Base-by-base conservation (phyloP, 2,888 invertebrate genomes). In the Xylota segnis region DNA sequence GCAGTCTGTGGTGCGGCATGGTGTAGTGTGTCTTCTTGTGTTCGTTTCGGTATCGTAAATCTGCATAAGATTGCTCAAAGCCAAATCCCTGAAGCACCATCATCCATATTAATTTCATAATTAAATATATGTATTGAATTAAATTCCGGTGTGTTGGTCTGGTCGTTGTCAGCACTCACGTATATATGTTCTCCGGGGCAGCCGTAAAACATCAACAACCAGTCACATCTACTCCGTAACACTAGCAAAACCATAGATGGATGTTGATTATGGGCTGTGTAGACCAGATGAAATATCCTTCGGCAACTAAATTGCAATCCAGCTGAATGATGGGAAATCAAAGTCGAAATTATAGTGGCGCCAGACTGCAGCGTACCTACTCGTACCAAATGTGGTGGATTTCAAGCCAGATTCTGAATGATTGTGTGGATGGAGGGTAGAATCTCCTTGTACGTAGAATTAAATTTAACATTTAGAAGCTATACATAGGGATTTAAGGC, bases 41-140 rank as follows among this genome's bases (percentile, higher is more conserved):
- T 61, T 37, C 37, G 9, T 18, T 54, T 68, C 75, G 76, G 54
- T 71, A 81, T 77, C 66, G 66, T 76, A 77, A 77, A 72, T 86
- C 81, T 86, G 66, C 81, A 65, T 72, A 76, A 66, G 66, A 71
- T 76, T 76, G 70, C 82, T 71, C 76, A 82, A 63, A 82, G 71
- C 66, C 58, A 76, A 82, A 71, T 77, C 71, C 65, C 82, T 72
- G 43, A 66, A 77, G 86, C 72, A 86, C 76, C 81, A 81, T 84
- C 84, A 76, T 86, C 71, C 86, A 86, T 86, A 86, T 86, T 86
- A 86, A 86, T 86, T 86, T 86, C 76, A 76, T 86, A 76, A 82
- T 86, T 86, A 86, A 82, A 76, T 71, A 81, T 75, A 81, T 72
- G 47, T 81, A 83, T 78, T 66, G 63, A 79, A 79, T 75, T 83